These are phyloP conservation scores for Calliphora vicina DNA, from an alignment of 1,140 invertebrate genomes.

Conservation along the genomic window DNA sequence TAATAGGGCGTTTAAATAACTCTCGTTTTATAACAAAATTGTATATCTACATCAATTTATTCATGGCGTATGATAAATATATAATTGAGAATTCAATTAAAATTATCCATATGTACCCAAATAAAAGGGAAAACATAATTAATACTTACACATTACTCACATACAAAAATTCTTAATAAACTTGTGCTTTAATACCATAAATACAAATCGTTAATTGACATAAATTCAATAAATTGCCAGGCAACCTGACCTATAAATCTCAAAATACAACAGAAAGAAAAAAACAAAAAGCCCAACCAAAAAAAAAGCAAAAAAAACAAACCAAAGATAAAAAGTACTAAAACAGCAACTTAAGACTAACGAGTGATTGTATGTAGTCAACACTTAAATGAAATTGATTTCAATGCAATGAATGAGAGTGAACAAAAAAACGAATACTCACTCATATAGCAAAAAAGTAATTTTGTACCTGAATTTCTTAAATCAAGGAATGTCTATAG, in stretches of 20 bases:
- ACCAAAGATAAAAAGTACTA: not conserved
- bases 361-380: slow-evolving; percentile 8
- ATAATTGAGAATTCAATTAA: too few relatives aligned
- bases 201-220: not conserved
- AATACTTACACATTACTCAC: too few relatives aligned
- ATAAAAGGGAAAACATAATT: too few relatives aligned
- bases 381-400: slow-evolving; percentile 4
- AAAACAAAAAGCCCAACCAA: too few relatives aligned
- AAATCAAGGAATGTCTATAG: not conserved
- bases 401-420: not conserved
- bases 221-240: slow-evolving; percentile 21
- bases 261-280: not conserved
- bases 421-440: not conserved
- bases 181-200: not conserved
- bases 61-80: too few relatives aligned
- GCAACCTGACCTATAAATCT: slow-evolving; percentile 25
- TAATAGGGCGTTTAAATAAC: too few relatives aligned
- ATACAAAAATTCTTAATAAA: not conserved
- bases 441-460: not conserved
- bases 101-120: too few relatives aligned
- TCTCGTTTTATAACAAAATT: too few relatives aligned
- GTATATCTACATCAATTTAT: too few relatives aligned
- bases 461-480: slow-evolving; percentile 12
- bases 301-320: not conserved
- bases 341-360: not conserved